Conservation (phyloP, 1,140 invertebrate genomes). For the Brachionus sp. region DNA sequence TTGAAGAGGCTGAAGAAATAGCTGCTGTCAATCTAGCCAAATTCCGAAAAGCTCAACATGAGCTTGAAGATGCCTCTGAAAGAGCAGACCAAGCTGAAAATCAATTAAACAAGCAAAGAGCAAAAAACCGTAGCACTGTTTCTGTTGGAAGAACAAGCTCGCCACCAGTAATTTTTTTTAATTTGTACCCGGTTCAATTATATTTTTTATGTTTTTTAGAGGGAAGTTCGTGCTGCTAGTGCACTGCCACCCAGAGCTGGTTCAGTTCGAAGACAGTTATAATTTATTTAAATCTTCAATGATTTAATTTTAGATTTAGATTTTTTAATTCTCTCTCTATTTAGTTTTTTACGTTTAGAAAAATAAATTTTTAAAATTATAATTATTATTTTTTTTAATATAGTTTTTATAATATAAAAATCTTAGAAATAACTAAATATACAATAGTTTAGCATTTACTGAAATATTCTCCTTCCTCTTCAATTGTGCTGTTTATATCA, state of each 20-base stretch:
- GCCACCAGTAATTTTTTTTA: neutral
- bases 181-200: neutral
- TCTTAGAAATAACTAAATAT: neutral
- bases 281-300: neutral
- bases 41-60: conserved; percentile 81
- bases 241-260: conserved; percentile 2
- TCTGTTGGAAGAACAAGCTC: conserved; percentile 27
- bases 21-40: conserved; percentile 96
- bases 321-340: conserved; percentile 14
- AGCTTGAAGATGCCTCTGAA: conserved; percentile 85
- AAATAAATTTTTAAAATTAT: neutral
- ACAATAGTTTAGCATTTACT: neutral
- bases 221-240: conserved; percentile 23
- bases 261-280: conserved; percentile 41
- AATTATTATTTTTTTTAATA: neutral
- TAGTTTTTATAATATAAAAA: neutral
- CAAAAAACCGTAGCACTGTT: conserved; percentile 79
- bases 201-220: neutral
- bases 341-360: neutral
- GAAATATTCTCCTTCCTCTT: conserved; percentile 40
- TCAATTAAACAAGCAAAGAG: conserved; percentile 92
- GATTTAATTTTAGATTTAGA: neutral
- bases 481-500: neutral
- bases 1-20: conserved; percentile 97
- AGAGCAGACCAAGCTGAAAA: conserved; percentile 94